These are phyloP conservation scores for Hybos culiciformis DNA, from an alignment of 2,888 invertebrate genomes.

Conservation along the genomic window DNA sequence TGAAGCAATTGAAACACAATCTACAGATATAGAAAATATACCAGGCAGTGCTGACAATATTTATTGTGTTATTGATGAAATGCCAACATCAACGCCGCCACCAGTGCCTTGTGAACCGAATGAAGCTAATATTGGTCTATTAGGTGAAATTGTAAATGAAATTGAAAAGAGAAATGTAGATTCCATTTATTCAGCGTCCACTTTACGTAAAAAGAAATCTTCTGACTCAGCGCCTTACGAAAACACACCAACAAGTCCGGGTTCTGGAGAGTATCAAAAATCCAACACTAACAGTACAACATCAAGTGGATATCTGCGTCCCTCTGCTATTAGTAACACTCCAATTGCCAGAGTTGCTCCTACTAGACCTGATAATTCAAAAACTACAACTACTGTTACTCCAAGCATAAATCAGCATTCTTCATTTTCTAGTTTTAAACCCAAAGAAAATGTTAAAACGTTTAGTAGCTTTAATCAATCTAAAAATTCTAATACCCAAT, in stretches of 20 bases:
- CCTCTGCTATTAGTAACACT: conserved; percentile 57
- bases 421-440: conserved; percentile 33
- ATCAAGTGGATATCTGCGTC: conserved; percentile 59
- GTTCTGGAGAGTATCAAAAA: conserved; percentile 47
- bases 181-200: conserved; percentile 72
- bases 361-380: conserved; percentile 27
- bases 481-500: not conserved
- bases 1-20: conserved; percentile 43
- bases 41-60: conserved; percentile 58
- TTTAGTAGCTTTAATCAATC: not conserved
- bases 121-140: conserved; percentile 52
- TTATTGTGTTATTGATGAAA: conserved; percentile 76
- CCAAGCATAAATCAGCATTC: conserved; percentile 17
- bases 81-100: conserved; percentile 38
- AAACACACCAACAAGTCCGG: conserved; percentile 44
- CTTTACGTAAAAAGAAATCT: conserved; percentile 45
- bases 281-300: conserved; percentile 48
- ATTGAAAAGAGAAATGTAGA: conserved; percentile 76
- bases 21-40: conserved; percentile 27
- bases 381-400: conserved; percentile 1
- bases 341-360: conserved; percentile 39
- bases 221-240: conserved; percentile 31
- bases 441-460: conserved; percentile 14
- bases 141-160: conserved; percentile 78
- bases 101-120: not conserved